phyloP scores from a whole-genome alignment of 2,113 vertebrate species.

The Phasianus colchicus region DNA sequence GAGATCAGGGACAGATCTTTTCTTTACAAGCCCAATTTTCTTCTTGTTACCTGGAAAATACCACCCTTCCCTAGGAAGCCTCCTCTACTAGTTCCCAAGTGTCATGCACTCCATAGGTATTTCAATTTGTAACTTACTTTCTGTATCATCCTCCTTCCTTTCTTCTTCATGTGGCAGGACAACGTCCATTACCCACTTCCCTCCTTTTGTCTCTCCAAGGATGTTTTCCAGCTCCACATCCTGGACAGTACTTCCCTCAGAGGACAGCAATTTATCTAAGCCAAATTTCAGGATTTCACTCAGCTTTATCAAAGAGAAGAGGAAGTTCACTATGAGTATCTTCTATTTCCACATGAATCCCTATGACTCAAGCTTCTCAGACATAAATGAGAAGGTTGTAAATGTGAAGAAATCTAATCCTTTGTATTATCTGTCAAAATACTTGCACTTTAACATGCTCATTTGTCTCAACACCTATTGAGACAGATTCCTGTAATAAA shows the following conservation, averaged over 20 bases:
- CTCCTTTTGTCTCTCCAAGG: conserved; percentile 82
- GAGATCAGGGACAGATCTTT: neutral
- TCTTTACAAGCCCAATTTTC: neutral
- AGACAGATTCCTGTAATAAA: neutral
- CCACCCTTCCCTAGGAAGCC: neutral
- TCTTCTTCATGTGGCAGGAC: conserved; percentile 43
- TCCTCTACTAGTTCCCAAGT: neutral
- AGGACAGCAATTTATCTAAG: conserved; percentile 89
- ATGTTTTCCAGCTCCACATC: conserved; percentile 85
- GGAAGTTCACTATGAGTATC: neutral
- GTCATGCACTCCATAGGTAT: neutral
- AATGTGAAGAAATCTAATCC: neutral
- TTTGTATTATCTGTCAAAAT: neutral
- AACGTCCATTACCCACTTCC: conserved; percentile 81
- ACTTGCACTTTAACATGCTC: neutral
- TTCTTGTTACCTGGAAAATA: neutral
- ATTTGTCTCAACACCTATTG: neutral
- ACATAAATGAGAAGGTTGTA: neutral
- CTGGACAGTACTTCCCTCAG: conserved; percentile 84
- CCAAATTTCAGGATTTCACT: conserved; percentile 94
- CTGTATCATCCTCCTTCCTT: conserved; percentile 55
- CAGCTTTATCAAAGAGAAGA: conserved; percentile 76
- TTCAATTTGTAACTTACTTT: conserved; percentile 64
- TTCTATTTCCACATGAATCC: neutral
- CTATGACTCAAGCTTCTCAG: neutral